Percentiles rank a stretch among this genome's conserved stretches.
phyloP scores from a whole-genome alignment of 2,113 vertebrate genomes.

The Myotis lucifugus region DNA sequence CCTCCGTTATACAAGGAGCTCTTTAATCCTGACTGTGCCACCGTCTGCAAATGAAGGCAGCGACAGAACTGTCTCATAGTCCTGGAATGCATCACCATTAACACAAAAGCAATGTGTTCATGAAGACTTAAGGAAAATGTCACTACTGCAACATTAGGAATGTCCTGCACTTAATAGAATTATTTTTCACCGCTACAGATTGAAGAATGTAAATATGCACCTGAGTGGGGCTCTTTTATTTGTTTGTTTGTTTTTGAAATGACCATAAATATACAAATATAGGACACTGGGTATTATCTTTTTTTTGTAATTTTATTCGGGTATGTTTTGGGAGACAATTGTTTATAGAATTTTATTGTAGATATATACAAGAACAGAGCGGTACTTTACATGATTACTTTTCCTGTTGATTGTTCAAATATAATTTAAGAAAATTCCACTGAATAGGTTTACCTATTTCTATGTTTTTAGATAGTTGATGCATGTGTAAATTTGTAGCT shows the following conservation, averaged over 20 bases:
- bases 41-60: slow-evolving; percentile 95
- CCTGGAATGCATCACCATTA: slow-evolving; percentile 86
- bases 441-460: slow-evolving; percentile 90
- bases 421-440: slow-evolving; percentile 97
- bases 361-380: slow-evolving; percentile 94
- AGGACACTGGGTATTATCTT: slow-evolving; percentile 86
- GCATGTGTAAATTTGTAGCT: slow-evolving; percentile 88
- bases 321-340: slow-evolving; percentile 86
- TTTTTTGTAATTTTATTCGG: slow-evolving; percentile 82
- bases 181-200: slow-evolving; percentile 99
- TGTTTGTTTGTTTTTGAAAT: slow-evolving; percentile 88
- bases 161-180: slow-evolving; percentile 98
- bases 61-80: slow-evolving; percentile 84
- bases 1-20: slow-evolving; percentile 99
- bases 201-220: slow-evolving; percentile 99
- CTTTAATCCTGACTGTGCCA: slow-evolving; percentile 97
- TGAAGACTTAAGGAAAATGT: slow-evolving; percentile 87
- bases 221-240: slow-evolving; percentile 91
- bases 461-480: slow-evolving; percentile 91
- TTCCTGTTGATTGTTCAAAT: slow-evolving; percentile 95
- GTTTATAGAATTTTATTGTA: slow-evolving; percentile 96
- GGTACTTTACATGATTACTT: slow-evolving; percentile 97
- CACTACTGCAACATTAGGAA: slow-evolving; percentile 97
- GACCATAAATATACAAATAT: slow-evolving; percentile 87
- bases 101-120: slow-evolving; percentile 88